Evolutionary conservation across 2,113 vertebrate genomes (phyloP), one percentile per base, ranked within the genome.

Genomic region (Passer montanus): DNA sequence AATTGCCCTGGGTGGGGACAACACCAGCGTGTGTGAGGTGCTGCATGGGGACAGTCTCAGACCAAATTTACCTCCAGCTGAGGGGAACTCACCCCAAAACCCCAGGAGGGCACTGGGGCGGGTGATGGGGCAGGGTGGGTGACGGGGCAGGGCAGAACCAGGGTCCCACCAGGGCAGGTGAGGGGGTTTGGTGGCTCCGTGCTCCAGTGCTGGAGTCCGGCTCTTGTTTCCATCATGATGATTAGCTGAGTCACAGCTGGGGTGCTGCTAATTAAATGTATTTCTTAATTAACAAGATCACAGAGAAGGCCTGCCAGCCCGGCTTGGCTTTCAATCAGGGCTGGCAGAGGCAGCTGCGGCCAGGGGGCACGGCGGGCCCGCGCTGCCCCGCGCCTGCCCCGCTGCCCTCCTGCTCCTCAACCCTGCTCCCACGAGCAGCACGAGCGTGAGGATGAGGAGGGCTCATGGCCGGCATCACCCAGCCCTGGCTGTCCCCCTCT

Each of bases 161-260:
- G 80, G 60, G 64, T 22, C 46, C 30, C 49, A 13, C 1, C 53
- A 33, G 53, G 0, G 69, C 64, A 76, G 63, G 21, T 11, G 5
- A 19, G 15, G 24, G 47, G 31, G 3, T 23, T 79, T 47, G 77
- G 39, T 4, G 26, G 26, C n/a, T 49, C 80, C 2, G 1, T 70
- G 84, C 64, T 73, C 91, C 24, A 0, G 83, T 1, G 6, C 72
- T 44, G 84, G 74, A 83, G 84, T 83, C 88, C 41, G 0, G 91
- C 84, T 95, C 94, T 59, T 74, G 92, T 93, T 96, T 90, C 49
- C 60, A 95, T 96, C 93, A 63, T 7, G 89, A 44, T 84, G 90
- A 96, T 97, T 88, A 96, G 95, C 96, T 97, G 97, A 97, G 97
- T 97, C 96, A 97, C 97, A 97, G 97, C 97, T 97, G 97, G 97